Conservation (phyloP, 2,797 vertebrate species). For the Peromyscus attwateri region DNA sequence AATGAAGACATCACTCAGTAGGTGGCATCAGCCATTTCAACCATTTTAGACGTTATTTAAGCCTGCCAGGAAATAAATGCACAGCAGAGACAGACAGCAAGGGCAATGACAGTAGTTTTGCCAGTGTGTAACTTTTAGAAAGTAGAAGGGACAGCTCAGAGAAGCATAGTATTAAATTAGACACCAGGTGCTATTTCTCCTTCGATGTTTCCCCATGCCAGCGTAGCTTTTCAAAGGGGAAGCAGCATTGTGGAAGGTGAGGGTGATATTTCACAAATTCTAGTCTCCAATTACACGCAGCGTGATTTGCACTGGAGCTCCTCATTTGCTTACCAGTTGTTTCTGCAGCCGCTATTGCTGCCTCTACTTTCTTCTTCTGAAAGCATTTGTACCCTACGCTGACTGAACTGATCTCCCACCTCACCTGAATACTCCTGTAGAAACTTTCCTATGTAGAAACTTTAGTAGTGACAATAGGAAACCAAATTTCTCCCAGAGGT, state of each 20-base stretch:
- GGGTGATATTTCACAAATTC: neutral
- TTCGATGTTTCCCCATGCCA: neutral
- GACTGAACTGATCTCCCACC: neutral
- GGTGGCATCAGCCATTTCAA: constrained; percentile 71
- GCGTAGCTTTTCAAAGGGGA: neutral
- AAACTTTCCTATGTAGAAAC: constrained; percentile 23
- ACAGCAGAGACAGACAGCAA: constrained; percentile 68
- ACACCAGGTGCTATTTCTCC: neutral
- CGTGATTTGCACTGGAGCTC: neutral
- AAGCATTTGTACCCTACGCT: neutral
- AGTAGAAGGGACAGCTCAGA: constrained; percentile 28
- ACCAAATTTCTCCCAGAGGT: neutral
- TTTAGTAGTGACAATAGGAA: neutral
- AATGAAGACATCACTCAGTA: constrained; percentile 79
- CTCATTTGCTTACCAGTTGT: neutral
- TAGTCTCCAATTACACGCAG: neutral
- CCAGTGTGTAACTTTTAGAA: constrained; percentile 52
- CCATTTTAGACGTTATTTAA: constrained; percentile 77
- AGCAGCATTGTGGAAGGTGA: neutral
- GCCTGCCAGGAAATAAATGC: constrained; percentile 71
- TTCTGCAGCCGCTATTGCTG: no score
- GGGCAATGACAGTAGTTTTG: constrained; percentile 60
- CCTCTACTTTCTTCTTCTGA: no score
- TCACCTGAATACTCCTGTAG: no score
- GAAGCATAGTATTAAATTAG: neutral